Evolutionary conservation across 2,888 invertebrate genomes (phyloP).

Genomic region (Sminthurides aquaticus): DNA sequence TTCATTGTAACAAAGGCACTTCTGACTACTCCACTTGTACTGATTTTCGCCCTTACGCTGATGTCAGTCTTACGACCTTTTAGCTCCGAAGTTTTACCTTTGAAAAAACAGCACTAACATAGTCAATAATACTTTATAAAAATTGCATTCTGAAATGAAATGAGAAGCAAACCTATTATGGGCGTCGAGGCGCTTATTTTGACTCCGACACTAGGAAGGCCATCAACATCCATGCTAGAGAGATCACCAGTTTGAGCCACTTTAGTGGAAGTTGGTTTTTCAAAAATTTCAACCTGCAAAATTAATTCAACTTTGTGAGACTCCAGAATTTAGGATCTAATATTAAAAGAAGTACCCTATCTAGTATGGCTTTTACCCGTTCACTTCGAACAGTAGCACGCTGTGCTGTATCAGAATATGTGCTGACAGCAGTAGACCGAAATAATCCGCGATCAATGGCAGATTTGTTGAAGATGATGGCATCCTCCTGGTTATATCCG

Average conservation of each 20-base stretch:
- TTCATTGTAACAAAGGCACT: slow-evolving; percentile 54
- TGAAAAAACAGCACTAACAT: background rate
- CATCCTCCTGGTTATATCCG: slow-evolving; percentile 60
- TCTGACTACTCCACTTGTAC: slow-evolving; percentile 55
- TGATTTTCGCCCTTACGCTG: slow-evolving; percentile 54
- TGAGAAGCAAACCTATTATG: slow-evolving; percentile 5
- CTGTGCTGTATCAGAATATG: too few relatives aligned
- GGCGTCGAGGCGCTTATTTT: background rate
- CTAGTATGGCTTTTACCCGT: too few relatives aligned
- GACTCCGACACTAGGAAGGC: slow-evolving; percentile 1
- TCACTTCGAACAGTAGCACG: too few relatives aligned
- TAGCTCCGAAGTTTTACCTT: background rate
- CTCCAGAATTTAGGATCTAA: too few relatives aligned
- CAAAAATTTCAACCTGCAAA: background rate
- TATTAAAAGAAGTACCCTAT: too few relatives aligned
- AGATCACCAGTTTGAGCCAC: background rate
- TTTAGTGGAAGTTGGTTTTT: background rate
- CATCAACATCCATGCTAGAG: slow-evolving; percentile 12
- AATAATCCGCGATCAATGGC: slow-evolving; percentile 57
- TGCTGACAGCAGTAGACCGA: slow-evolving; percentile 44
- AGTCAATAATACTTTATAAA: background rate
- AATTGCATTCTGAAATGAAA: background rate
- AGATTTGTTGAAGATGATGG: slow-evolving; percentile 55
- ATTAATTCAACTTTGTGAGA: too few relatives aligned
- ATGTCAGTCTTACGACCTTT: slow-evolving; percentile 52